Evolutionary conservation across 2,113 vertebrate species (phyloP).

Genomic region (Naja naja): DNA sequence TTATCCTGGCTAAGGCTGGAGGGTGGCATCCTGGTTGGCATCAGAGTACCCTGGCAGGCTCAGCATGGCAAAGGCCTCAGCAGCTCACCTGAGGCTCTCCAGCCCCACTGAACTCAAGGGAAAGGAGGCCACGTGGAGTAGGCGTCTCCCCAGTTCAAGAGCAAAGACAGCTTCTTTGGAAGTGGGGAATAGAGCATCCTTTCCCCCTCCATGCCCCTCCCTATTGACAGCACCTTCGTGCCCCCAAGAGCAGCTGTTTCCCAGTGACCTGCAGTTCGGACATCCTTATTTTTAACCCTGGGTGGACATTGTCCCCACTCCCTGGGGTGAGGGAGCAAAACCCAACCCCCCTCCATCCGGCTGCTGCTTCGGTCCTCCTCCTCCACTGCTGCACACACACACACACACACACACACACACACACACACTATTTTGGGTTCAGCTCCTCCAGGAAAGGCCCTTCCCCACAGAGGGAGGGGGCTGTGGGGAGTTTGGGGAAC

Average conservation of each 20-base stretch:
- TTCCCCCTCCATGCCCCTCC: not conserved
- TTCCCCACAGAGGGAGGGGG: not conserved
- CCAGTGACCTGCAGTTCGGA: not conserved
- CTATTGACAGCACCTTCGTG: fast-evolving
- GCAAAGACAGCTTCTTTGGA: not conserved
- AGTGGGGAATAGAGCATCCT: not conserved
- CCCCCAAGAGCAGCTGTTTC: not conserved
- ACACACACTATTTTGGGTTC: conserved; percentile 2
- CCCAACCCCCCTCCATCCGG: not conserved
- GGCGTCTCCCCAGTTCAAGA: not conserved
- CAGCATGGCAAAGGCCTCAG: not conserved
- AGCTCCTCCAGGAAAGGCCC: not conserved
- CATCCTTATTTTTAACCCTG: conserved; percentile 32
- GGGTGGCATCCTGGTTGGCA: not conserved
- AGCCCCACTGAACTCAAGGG: not conserved
- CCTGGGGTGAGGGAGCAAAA: not conserved
- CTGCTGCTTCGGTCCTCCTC: not conserved
- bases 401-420: too few relatives aligned
- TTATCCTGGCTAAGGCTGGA: not conserved
- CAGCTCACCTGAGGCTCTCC: not conserved
- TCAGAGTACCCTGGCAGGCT: not conserved
- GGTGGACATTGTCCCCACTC: not conserved
- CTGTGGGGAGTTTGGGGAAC: not conserved
- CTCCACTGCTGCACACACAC: not conserved
- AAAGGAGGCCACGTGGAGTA: not conserved